phyloP scores from a whole-genome alignment of 2,888 invertebrate genomes.

The Empis stercorea region DNA sequence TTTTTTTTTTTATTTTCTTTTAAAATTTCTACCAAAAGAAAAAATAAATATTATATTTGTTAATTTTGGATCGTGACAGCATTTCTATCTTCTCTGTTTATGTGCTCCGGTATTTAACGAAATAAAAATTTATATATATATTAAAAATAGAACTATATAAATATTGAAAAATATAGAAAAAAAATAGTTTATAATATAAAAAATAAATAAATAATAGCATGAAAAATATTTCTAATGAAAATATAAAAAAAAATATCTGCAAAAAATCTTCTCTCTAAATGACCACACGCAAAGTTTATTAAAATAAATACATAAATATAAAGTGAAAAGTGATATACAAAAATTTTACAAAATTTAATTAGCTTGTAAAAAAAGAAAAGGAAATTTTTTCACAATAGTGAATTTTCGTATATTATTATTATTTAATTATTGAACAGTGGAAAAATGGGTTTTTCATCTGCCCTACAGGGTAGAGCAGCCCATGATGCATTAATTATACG shows the following conservation, averaged over 20 bases:
- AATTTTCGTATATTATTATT: too few species aligned
- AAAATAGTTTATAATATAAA: too few species aligned
- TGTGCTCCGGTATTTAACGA: too few species aligned
- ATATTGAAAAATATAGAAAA: too few species aligned
- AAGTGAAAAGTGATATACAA: background rate
- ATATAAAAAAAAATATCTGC: too few species aligned
- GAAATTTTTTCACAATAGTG: too few species aligned
- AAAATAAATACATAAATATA: background rate
- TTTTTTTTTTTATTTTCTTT: background rate
- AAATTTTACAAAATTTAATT: background rate
- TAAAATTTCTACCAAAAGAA: background rate
- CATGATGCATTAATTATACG: constrained; percentile 83
- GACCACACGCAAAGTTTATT: background rate
- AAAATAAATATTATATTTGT: background rate
- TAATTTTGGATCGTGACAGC: background rate
- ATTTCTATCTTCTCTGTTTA: background rate
- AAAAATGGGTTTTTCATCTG: constrained; percentile 72
- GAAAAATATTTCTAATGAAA: too few species aligned
- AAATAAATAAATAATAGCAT: too few species aligned
- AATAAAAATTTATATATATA: too few species aligned
- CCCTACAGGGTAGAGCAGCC: constrained; percentile 74
- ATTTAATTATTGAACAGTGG: background rate
- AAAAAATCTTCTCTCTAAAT: background rate
- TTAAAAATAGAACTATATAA: too few species aligned
- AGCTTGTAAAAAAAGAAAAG: background rate